Evolutionary conservation across 2,888 invertebrate genomes (phyloP).

Genomic region (Sepiola atlantica): DNA sequence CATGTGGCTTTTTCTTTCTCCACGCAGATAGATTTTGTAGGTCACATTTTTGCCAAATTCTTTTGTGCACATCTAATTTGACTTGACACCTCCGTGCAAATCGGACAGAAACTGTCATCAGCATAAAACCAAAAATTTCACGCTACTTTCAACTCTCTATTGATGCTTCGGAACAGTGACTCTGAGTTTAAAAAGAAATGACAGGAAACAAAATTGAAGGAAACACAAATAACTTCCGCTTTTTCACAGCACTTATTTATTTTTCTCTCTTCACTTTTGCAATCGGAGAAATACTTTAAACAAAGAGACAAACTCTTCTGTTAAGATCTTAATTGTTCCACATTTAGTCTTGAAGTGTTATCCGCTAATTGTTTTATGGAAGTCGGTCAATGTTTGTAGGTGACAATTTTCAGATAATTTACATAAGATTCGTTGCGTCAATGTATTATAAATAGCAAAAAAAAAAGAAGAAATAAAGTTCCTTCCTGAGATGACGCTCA

Average conservation of each 20-base stretch:
- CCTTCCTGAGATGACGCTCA: no score
- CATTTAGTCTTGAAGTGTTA: no score
- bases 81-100: not conserved
- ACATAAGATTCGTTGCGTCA: no score
- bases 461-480: no score
- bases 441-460: no score
- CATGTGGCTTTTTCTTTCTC: no score
- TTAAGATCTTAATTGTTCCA: no score
- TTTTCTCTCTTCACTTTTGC: not conserved
- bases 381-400: no score
- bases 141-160: not conserved
- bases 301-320: no score
- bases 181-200: not conserved
- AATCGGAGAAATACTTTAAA: no score
- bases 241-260: not conserved
- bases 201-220: not conserved
- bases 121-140: not conserved
- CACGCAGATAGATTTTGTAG: not conserved
- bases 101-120: not conserved
- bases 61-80: not conserved
- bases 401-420: no score
- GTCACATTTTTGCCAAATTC: not conserved
- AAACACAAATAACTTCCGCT: not conserved
- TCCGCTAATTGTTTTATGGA: no score
- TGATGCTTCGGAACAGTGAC: not conserved